Conservation (phyloP, 1,140 invertebrate species). For the Eriocheir sinensis region DNA sequence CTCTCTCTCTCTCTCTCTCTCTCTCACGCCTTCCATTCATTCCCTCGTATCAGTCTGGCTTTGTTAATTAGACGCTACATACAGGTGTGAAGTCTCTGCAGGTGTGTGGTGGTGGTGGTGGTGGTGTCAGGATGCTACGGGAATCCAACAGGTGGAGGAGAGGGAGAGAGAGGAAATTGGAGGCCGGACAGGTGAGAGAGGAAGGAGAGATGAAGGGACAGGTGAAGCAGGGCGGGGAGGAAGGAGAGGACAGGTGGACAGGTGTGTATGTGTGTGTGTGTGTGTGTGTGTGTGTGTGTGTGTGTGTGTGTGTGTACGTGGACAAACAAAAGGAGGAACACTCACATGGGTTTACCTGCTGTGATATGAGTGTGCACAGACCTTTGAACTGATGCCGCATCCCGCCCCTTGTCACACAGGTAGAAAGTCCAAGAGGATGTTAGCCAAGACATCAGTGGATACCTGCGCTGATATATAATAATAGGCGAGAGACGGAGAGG, state of each 20-base stretch:
- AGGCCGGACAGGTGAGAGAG: background rate
- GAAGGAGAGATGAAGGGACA: too few relatives aligned
- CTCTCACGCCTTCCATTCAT: background rate
- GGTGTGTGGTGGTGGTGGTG: too few relatives aligned
- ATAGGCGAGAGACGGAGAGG: background rate
- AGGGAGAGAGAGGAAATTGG: background rate
- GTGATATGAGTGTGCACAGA: too few relatives aligned
- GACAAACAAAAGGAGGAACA: background rate
- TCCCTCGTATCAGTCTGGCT: background rate
- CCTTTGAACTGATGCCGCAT: too few relatives aligned
- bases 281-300: conserved; percentile 30
- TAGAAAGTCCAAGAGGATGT: too few relatives aligned
- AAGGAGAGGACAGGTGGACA: background rate
- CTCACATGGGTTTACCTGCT: too few relatives aligned
- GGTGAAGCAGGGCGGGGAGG: background rate
- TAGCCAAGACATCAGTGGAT: too few relatives aligned
- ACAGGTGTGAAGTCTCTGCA: too few relatives aligned
- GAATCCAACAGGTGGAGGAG: too few relatives aligned
- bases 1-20: conserved; percentile 4
- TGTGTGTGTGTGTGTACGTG: conserved; percentile 15
- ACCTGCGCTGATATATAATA: background rate
- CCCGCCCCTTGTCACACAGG: too few relatives aligned
- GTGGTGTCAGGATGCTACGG: too few relatives aligned
- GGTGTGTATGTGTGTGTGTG: conserved; percentile 18
- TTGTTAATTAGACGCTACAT: too few relatives aligned